Evolutionary conservation across 2,797 vertebrate species (phyloP).

Genomic region (Loriculus beryllinus): DNA sequence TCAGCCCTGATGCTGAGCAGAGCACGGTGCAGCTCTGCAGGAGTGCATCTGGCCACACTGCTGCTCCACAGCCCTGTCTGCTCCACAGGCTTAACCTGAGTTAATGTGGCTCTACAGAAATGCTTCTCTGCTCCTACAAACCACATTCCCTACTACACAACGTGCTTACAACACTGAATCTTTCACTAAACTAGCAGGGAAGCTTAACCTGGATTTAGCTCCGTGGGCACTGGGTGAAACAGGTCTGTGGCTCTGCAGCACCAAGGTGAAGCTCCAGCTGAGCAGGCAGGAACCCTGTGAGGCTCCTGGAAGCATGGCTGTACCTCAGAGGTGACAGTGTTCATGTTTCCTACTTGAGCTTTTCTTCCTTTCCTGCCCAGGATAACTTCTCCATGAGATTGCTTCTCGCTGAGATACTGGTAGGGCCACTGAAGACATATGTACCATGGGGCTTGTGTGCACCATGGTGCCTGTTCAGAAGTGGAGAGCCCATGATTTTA

Average conservation of each 20-base stretch:
- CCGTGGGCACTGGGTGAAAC: neutral
- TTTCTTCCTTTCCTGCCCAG: neutral
- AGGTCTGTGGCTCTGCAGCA: neutral
- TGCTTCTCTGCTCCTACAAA: neutral
- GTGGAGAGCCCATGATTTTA: neutral
- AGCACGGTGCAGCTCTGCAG: neutral
- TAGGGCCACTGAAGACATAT: rapidly evolving
- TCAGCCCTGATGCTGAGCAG: neutral
- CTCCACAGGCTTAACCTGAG: neutral
- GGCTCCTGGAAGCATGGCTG: neutral
- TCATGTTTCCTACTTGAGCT: neutral
- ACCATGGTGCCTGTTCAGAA: rapidly evolving
- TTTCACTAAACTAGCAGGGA: neutral
- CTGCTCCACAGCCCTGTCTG: neutral
- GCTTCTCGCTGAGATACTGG: rapidly evolving
- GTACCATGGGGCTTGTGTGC: rapidly evolving
- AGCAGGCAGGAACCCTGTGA: neutral
- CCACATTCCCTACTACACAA: neutral
- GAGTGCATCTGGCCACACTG: neutral
- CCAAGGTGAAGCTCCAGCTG: neutral
- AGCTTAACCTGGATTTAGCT: neutral
- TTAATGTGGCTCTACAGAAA: neutral
- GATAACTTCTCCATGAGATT: neutral
- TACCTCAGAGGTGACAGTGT: neutral
- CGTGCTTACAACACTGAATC: neutral